Evolutionary conservation across 2,888 invertebrate species (phyloP).

Genomic region (Pyrocoelia pectoralis): DNA sequence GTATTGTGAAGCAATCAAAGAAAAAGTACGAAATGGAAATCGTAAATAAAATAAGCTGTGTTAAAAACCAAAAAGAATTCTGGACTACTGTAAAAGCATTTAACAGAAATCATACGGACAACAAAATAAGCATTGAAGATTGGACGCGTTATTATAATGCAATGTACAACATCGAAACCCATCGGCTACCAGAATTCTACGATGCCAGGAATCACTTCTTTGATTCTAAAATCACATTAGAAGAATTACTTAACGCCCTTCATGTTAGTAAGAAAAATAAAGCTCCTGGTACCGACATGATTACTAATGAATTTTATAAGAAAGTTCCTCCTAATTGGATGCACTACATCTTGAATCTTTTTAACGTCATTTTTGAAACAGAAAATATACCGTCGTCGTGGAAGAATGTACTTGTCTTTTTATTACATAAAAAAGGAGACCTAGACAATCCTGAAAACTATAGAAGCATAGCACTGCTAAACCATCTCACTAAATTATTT

Average conservation of each 20-base stretch:
- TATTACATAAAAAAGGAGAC: background rate
- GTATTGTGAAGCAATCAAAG: background rate
- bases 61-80: constrained; percentile 3
- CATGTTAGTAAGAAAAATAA: background rate
- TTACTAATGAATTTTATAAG: background rate
- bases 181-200: background rate
- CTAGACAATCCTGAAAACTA: background rate
- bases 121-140: background rate
- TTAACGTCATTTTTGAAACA: background rate
- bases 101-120: background rate
- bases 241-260: background rate
- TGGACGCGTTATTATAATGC: background rate
- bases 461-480: background rate
- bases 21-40: constrained; percentile 1
- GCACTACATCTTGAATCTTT: background rate
- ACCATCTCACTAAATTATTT: background rate
- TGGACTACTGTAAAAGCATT: background rate
- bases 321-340: background rate
- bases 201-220: background rate
- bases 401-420: background rate
- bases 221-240: background rate
- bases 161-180: background rate
- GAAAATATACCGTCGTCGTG: background rate
- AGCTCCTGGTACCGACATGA: background rate
- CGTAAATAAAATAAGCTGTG: background rate